Conservation (phyloP, 2,113 vertebrate genomes). For the Pagrus major region DNA sequence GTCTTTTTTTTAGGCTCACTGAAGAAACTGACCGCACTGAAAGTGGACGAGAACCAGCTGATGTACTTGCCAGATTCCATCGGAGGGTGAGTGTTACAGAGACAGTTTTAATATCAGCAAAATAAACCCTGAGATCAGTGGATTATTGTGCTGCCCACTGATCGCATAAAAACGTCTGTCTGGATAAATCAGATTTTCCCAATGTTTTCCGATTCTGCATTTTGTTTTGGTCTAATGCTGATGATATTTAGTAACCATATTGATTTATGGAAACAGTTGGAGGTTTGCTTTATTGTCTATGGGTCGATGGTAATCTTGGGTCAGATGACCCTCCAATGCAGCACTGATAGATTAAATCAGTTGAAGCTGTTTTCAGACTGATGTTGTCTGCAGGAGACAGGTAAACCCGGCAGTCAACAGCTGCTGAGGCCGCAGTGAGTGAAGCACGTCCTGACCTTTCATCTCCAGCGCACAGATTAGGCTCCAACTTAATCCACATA, state of each 20-base stretch:
- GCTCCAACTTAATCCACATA: not conserved
- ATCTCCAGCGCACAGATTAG: slow-evolving; percentile 28
- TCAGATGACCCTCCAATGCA: slow-evolving; percentile 7
- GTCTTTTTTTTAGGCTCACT: slow-evolving; percentile 86
- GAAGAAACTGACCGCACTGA: slow-evolving; percentile 94
- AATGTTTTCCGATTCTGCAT: not conserved
- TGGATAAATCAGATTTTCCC: slow-evolving; percentile 40
- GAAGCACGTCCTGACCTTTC: slow-evolving; percentile 2
- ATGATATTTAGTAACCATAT: not conserved
- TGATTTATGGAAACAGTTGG: slow-evolving; percentile 1
- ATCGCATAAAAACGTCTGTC: slow-evolving; percentile 43
- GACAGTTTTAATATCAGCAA: slow-evolving; percentile 14
- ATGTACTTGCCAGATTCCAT: slow-evolving; percentile 95
- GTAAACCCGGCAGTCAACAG: slow-evolving; percentile 28
- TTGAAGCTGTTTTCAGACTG: not conserved
- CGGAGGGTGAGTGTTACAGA: slow-evolving; percentile 89
- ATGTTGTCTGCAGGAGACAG: slow-evolving; percentile 4
- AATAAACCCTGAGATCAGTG: slow-evolving; percentile 40
- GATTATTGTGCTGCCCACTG: slow-evolving; percentile 33
- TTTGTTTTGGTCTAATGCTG: slow-evolving; percentile 9
- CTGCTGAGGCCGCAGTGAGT: not conserved
- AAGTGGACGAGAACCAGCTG: slow-evolving; percentile 98
- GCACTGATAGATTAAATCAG: slow-evolving; percentile 22
- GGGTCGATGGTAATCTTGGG: slow-evolving; percentile 18
- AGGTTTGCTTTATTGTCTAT: not conserved